Evolutionary conservation across 2,888 invertebrate species (phyloP).

Genomic region (Trypoxylon attenuatum): DNA sequence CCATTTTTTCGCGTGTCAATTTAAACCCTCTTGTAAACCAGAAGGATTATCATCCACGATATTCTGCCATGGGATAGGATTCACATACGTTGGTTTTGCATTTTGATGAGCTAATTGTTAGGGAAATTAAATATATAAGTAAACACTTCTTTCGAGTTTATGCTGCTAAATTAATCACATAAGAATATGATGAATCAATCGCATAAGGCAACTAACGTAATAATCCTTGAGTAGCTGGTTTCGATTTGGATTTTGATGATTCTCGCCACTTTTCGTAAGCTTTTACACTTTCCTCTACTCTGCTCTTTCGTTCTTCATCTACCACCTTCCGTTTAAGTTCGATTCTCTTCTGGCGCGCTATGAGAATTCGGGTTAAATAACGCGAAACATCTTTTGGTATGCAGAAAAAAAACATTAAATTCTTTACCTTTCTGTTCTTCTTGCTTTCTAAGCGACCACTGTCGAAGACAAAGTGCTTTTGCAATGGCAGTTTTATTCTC

Average conservation of each 20-base stretch:
- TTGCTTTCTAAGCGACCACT: constrained; percentile 79
- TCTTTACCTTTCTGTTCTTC: constrained; percentile 77
- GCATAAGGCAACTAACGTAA: constrained; percentile 74
- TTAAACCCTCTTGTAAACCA: too few relatives aligned
- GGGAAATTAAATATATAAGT: neutral
- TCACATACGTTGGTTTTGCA: constrained; percentile 80
- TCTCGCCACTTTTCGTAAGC: constrained; percentile 81
- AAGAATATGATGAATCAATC: constrained; percentile 6
- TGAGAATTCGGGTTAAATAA: too few relatives aligned
- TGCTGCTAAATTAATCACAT: neutral
- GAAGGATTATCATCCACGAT: constrained; percentile 66
- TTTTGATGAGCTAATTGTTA: constrained; percentile 79
- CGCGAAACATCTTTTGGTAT: neutral
- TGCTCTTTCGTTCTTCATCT: constrained; percentile 76
- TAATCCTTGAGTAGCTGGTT: constrained; percentile 80
- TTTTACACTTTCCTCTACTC: constrained; percentile 76
- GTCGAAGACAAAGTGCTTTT: constrained; percentile 65
- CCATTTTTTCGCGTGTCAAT: too few relatives aligned
- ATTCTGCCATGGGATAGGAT: constrained; percentile 81
- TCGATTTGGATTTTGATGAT: constrained; percentile 79
- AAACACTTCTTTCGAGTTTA: neutral
- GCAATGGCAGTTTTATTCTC: constrained; percentile 61
- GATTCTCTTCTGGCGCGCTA: constrained; percentile 73
- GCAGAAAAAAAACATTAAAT: neutral
- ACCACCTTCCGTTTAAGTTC: constrained; percentile 75